A percentile compares a stretch with the other conserved stretches of the same genome.
These are phyloP conservation scores for Phrynocephalus guinanensis DNA, from an alignment of 2,797 vertebrate genomes.

Conservation along the genomic window DNA sequence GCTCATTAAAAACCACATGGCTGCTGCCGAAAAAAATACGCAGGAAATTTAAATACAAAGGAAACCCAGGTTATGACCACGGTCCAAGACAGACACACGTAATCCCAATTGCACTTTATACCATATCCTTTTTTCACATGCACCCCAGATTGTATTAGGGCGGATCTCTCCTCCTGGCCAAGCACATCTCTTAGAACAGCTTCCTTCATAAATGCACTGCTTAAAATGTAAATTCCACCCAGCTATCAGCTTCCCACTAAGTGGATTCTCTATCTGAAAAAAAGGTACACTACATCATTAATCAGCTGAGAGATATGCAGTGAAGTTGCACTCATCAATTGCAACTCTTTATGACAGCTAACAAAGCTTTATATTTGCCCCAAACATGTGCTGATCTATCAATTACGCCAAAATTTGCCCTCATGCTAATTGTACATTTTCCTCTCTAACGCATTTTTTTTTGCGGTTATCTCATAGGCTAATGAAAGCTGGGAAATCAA, in stretches of 20 bases:
- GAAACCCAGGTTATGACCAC: too few species aligned
- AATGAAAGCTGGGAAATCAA: slow-evolving; percentile 99
- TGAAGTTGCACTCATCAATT: slow-evolving; percentile 97
- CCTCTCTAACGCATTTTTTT: slow-evolving; percentile 98
- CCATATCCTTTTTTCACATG: slow-evolving; percentile 32
- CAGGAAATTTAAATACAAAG: too few species aligned
- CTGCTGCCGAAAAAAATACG: slow-evolving; percentile 9
- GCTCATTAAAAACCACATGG: too few species aligned
- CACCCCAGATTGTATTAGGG: slow-evolving; percentile 59
- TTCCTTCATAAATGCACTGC: slow-evolving; percentile 88
- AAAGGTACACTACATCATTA: slow-evolving; percentile 85
- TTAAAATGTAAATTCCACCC: slow-evolving; percentile 99
- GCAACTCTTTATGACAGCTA: slow-evolving; percentile 99
- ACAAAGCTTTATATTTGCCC: slow-evolving; percentile 98
- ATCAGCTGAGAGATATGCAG: slow-evolving; percentile 92
- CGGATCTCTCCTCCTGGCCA: slow-evolving; percentile 68
- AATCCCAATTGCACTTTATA: slow-evolving; percentile 29
- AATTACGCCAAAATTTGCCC: slow-evolving; percentile 91
- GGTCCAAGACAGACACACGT: too few species aligned
- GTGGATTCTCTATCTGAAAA: slow-evolving; percentile 81
- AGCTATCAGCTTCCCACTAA: slow-evolving; percentile 98
- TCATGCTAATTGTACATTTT: slow-evolving; percentile 99
- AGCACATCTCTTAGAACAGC: slow-evolving; percentile 83
- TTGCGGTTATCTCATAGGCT: slow-evolving; percentile 99
- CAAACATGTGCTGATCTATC: slow-evolving; percentile 96